Percentiles rank a stretch among this genome's conserved stretches.
phyloP scores from a whole-genome alignment of 2,888 invertebrate species.

The Crepidodera aurea region DNA sequence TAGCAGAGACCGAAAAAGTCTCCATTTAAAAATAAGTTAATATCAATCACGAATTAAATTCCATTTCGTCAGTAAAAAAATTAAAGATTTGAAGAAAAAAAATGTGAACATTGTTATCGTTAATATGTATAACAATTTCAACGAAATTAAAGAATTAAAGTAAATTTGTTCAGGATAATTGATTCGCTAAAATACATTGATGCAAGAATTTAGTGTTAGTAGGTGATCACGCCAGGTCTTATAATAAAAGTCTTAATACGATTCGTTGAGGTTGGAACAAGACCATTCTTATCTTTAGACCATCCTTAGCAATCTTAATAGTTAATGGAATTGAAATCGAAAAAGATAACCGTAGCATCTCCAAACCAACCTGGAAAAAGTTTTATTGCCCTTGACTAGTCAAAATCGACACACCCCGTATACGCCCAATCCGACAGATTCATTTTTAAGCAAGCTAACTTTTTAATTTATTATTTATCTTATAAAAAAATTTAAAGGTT shows the following conservation, averaged over 20 bases:
- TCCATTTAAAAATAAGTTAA: too few species aligned
- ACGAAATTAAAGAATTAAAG: constrained; percentile 1
- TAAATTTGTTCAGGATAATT: constrained; percentile 18
- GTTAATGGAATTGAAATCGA: constrained; percentile 30
- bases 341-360: constrained; percentile 36
- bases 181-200: constrained; percentile 18
- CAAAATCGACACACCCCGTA: constrained; percentile 52
- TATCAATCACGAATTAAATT: too few species aligned
- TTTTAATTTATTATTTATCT: constrained; percentile 58
- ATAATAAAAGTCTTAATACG: too few species aligned
- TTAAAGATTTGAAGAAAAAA: too few species aligned
- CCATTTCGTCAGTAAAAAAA: too few species aligned
- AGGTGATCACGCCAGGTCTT: constrained; percentile 1
- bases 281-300: constrained; percentile 23
- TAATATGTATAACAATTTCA: too few species aligned
- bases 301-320: constrained; percentile 26
- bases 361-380: constrained; percentile 29
- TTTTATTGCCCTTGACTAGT: constrained; percentile 46
- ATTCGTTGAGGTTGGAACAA: constrained; percentile 20
- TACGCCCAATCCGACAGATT: constrained; percentile 50
- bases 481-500: constrained; percentile 54
- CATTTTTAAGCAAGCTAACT: constrained; percentile 47
- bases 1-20: too few species aligned
- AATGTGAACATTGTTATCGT: too few species aligned
- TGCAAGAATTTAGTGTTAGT: constrained; percentile 18